phyloP scores from a whole-genome alignment of 2,797 vertebrate species.

The Enteromius paludinosus region DNA sequence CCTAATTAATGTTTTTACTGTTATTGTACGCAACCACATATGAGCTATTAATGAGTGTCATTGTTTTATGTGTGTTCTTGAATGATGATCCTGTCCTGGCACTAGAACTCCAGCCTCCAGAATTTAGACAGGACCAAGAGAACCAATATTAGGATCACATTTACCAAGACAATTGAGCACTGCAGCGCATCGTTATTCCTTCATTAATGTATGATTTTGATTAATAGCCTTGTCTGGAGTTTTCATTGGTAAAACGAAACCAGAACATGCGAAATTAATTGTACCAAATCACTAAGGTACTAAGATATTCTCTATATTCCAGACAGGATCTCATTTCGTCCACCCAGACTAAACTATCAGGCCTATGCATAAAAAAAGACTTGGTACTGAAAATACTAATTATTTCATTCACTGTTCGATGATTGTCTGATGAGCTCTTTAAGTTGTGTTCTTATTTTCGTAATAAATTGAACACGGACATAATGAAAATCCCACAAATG shows the following conservation, averaged over 20 bases:
- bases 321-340: neutral
- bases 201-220: conserved; percentile 18
- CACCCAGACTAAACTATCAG: neutral
- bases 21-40: neutral
- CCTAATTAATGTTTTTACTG: neutral
- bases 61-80: conserved; percentile 14
- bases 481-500: neutral
- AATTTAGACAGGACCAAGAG: neutral
- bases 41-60: neutral
- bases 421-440: neutral
- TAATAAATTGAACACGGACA: neutral
- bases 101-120: neutral
- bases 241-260: conserved; percentile 17
- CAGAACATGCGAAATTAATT: neutral
- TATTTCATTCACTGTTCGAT: neutral
- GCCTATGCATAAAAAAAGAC: neutral
- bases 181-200: neutral
- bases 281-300: neutral
- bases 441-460: neutral
- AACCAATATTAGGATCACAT: neutral
- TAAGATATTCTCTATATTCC: neutral
- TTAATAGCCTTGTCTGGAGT: neutral
- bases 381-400: neutral
- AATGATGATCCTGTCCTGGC: conserved; percentile 4
- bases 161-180: neutral